Percentiles rank a stretch among this genome's conserved stretches.
Evolutionary conservation across 2,888 invertebrate genomes (phyloP).

Genomic region (Aporophyla lueneburgensis): DNA sequence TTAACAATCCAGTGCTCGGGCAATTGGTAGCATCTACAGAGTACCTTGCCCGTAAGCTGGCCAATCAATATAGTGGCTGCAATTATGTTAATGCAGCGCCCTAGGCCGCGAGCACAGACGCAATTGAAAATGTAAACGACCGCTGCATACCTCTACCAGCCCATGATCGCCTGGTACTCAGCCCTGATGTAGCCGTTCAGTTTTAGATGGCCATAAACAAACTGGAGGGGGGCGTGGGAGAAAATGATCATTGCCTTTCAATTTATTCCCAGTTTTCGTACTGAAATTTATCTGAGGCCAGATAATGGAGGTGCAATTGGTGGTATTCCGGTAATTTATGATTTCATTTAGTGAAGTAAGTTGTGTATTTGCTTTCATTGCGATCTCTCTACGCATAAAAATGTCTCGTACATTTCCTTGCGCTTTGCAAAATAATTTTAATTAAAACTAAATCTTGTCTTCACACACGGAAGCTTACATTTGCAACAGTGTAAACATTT

Average conservation of each 20-base stretch:
- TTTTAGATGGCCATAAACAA: slow-evolving; percentile 69
- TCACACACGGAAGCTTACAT: slow-evolving; percentile 33
- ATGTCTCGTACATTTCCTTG: slow-evolving; percentile 9
- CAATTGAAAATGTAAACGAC: slow-evolving; percentile 87
- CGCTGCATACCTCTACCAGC: slow-evolving; percentile 75
- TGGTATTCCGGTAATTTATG: slow-evolving; percentile 49
- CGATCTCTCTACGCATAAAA: slow-evolving; percentile 23
- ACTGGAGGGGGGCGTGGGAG: slow-evolving; percentile 54
- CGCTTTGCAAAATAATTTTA: slow-evolving; percentile 45
- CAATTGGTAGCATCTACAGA: slow-evolving; percentile 69
- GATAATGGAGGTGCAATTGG: slow-evolving; percentile 56
- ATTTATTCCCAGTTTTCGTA: slow-evolving; percentile 61
- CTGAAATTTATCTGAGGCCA: slow-evolving; percentile 58
- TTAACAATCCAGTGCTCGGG: slow-evolving; percentile 55
- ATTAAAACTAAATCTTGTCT: slow-evolving; percentile 56
- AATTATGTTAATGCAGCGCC: slow-evolving; percentile 89
- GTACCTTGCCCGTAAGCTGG: slow-evolving; percentile 76
- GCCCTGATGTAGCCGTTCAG: slow-evolving; percentile 70
- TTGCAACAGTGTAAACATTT: slow-evolving; percentile 39
- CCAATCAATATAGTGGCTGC: slow-evolving; percentile 88
- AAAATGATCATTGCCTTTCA: slow-evolving; percentile 64
- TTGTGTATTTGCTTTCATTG: slow-evolving; percentile 2
- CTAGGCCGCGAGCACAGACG: slow-evolving; percentile 79
- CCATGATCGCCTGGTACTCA: slow-evolving; percentile 77
- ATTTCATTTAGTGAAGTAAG: slow-evolving; percentile 50